Evolutionary conservation across 2,113 vertebrate species (phyloP).

Genomic region (Bungarus multicinctus): DNA sequence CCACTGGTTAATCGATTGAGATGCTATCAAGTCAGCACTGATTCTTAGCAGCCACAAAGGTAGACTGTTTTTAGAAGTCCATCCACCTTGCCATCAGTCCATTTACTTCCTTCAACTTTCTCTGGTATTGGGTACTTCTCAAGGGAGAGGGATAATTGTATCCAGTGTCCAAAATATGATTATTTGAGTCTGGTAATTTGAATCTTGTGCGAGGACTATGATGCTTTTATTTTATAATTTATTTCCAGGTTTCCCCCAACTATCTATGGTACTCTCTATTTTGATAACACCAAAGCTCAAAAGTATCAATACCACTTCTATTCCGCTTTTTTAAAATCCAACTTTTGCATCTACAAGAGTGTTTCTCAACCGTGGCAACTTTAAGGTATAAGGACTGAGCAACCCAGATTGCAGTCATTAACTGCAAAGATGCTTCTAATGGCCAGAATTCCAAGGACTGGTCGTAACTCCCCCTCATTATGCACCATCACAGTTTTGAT

Average conservation of each 20-base stretch:
- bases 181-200: neutral
- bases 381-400: neutral
- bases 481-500: fast-evolving
- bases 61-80: neutral
- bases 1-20: neutral
- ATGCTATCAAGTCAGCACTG: neutral
- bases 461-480: neutral
- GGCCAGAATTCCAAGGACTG: neutral
- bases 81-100: neutral
- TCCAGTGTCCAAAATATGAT: neutral
- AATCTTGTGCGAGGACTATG: neutral
- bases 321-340: neutral
- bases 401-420: neutral
- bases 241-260: neutral
- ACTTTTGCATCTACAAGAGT: neutral
- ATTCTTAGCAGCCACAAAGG: neutral
- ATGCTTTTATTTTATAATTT: neutral
- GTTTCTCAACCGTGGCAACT: neutral
- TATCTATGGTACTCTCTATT: neutral
- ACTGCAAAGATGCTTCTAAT: neutral
- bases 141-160: neutral
- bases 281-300: neutral
- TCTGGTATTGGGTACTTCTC: neutral
- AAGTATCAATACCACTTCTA: neutral
- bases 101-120: neutral